Evolutionary conservation across 1,140 invertebrate genomes (phyloP).

Genomic region (Ericerus pela): DNA sequence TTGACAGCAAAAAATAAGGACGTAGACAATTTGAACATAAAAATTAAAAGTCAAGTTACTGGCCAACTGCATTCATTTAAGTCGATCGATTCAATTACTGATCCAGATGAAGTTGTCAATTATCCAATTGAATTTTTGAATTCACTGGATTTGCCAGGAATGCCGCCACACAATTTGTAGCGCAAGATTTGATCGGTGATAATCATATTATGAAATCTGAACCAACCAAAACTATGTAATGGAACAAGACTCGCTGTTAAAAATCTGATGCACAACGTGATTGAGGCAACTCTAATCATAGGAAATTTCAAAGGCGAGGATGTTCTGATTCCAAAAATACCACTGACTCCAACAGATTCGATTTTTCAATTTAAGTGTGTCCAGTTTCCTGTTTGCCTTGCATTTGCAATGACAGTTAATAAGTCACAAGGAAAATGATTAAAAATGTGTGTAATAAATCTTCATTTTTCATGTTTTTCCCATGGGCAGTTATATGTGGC

Average conservation of each 20-base stretch:
- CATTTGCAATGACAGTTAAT: too few relatives aligned
- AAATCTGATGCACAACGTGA: constrained; percentile 29
- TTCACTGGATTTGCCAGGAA: constrained; percentile 11
- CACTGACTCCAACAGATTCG: constrained; percentile 28
- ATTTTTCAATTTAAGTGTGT: too few relatives aligned
- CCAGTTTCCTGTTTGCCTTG: too few relatives aligned
- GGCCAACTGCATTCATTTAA: too few relatives aligned
- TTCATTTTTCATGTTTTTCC: constrained; percentile 29
- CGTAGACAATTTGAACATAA: constrained; percentile 28
- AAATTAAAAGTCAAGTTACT: constrained; percentile 20
- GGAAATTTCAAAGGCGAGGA: constrained; percentile 28
- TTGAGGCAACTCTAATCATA: constrained; percentile 31
- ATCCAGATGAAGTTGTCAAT: too few relatives aligned
- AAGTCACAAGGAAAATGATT: constrained; percentile 39
- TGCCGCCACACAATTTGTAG: constrained; percentile 24
- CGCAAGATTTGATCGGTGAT: constrained; percentile 30
- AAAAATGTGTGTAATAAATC: constrained; percentile 27
- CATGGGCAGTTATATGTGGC: constrained; percentile 35
- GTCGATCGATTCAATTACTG: too few relatives aligned
- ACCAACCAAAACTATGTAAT: constrained; percentile 31
- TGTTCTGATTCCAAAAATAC: constrained; percentile 31
- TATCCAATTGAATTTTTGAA: constrained; percentile 28
- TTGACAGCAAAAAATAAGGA: constrained; percentile 30
- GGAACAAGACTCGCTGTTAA: constrained; percentile 31
- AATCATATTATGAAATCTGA: constrained; percentile 31